Percentiles rank a stretch among this genome's conserved stretches.
These are phyloP conservation scores for Hirundo rustica DNA, from an alignment of 2,797 vertebrate genomes.

Conservation along the genomic window DNA sequence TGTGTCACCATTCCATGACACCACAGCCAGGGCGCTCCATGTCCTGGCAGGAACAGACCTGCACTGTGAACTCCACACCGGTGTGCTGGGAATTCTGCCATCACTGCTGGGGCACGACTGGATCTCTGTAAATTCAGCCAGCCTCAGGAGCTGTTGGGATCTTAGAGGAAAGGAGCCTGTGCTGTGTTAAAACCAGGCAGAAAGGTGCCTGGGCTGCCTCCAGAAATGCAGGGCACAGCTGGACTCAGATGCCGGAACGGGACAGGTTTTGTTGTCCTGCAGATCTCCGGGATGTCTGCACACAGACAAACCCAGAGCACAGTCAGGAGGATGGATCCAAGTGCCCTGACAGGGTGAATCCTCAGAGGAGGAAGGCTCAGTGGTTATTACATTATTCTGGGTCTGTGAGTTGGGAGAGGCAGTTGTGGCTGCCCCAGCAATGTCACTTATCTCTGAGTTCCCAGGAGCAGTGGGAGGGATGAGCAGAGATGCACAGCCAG, in stretches of 20 bases:
- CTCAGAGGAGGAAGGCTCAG: neutral
- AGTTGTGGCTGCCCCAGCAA: neutral
- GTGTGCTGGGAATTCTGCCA: neutral
- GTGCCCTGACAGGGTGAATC: neutral
- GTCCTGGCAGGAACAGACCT: neutral
- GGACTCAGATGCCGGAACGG: neutral
- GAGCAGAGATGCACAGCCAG: neutral
- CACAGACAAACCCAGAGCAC: neutral
- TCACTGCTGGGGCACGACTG: rapidly evolving
- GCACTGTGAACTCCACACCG: neutral
- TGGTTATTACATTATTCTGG: neutral
- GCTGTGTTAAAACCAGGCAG: neutral
- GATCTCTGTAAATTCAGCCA: neutral
- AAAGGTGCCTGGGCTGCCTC: neutral
- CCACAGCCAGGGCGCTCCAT: neutral
- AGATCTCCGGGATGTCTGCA: neutral
- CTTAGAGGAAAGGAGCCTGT: neutral
- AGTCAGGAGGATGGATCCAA: neutral
- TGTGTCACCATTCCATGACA: neutral
- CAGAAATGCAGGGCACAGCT: neutral
- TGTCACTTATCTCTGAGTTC: neutral
- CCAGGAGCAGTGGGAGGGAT: neutral
- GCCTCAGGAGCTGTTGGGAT: neutral
- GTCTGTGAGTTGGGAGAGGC: neutral
- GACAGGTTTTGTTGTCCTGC: neutral